These are phyloP conservation scores for Pogonomyrmex barbatus DNA, from an alignment of 1,140 invertebrate genomes.

Conservation along the genomic window DNA sequence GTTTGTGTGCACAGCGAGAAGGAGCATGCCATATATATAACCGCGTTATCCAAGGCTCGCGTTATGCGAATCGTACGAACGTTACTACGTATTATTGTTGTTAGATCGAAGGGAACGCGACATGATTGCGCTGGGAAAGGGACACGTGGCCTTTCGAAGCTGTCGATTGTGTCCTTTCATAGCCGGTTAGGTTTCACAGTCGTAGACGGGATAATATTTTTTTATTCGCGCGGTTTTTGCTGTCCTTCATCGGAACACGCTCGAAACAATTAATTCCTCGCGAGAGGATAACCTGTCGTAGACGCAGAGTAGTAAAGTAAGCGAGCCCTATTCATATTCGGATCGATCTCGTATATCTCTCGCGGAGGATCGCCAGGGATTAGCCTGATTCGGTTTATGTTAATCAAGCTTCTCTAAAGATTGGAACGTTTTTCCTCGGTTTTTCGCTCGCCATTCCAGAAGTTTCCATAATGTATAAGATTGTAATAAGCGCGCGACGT, in stretches of 20 bases:
- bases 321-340: conserved; percentile 1
- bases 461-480: conserved; percentile 58
- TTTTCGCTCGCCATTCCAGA: background rate
- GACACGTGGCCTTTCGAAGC: conserved; percentile 27
- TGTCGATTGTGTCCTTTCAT: conserved; percentile 22
- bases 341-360: background rate
- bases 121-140: conserved; percentile 45
- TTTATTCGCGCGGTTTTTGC: conserved; percentile 13
- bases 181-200: conserved; percentile 24
- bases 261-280: conserved; percentile 32
- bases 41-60: conserved; percentile 11
- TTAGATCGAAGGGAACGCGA: conserved; percentile 1
- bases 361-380: conserved; percentile 5
- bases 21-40: background rate
- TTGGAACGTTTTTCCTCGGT: conserved; percentile 39
- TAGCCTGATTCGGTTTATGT: conserved; percentile 46
- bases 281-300: background rate
- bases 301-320: background rate
- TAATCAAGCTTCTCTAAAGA: conserved; percentile 38
- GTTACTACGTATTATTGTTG: conserved; percentile 38
- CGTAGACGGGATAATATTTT: conserved; percentile 19
- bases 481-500: conserved; percentile 48
- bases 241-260: background rate
- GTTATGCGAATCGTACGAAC: conserved; percentile 32
- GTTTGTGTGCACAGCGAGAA: conserved; percentile 43